Percentiles rank a stretch among this genome's conserved stretches.
Evolutionary conservation across 1,140 invertebrate species (phyloP).

Genomic region (Lepeophtheirus salmonis): DNA sequence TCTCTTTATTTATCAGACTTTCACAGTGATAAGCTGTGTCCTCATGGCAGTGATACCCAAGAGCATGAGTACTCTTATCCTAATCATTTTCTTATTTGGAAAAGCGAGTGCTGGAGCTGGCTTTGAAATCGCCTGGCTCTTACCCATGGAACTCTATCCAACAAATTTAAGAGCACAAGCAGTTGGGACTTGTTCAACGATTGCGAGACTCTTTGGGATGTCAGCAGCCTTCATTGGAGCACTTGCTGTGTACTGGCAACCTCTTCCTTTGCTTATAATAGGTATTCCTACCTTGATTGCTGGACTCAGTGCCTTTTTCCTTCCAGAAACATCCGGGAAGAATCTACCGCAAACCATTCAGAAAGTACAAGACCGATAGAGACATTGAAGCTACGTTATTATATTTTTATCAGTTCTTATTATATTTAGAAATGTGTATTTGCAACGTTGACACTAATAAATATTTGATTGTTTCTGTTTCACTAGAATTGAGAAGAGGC

Average conservation of each 20-base stretch:
- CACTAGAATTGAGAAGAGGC: too few relatives aligned
- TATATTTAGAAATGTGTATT: too few relatives aligned
- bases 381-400: too few relatives aligned
- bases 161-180: slow-evolving; percentile 9
- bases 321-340: slow-evolving; percentile 3
- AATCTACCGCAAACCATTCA: slow-evolving; percentile 1
- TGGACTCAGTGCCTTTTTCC: neutral
- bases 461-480: too few relatives aligned
- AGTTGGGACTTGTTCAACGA: slow-evolving; percentile 8
- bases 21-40: neutral
- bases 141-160: neutral
- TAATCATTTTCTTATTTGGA: neutral
- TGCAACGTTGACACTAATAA: too few relatives aligned
- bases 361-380: too few relatives aligned
- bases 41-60: slow-evolving; percentile 7
- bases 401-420: too few relatives aligned
- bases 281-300: slow-evolving; percentile 6
- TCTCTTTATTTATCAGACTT: neutral
- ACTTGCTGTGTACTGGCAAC: slow-evolving; percentile 8
- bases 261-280: slow-evolving; percentile 4
- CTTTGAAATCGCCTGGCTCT: slow-evolving; percentile 4
- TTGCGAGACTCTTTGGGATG: neutral
- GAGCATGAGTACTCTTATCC: neutral
- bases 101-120: neutral
- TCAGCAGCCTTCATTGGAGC: neutral